Conservation (phyloP, 2,797 vertebrate species). For the Hydrocynus forskahlii region DNA sequence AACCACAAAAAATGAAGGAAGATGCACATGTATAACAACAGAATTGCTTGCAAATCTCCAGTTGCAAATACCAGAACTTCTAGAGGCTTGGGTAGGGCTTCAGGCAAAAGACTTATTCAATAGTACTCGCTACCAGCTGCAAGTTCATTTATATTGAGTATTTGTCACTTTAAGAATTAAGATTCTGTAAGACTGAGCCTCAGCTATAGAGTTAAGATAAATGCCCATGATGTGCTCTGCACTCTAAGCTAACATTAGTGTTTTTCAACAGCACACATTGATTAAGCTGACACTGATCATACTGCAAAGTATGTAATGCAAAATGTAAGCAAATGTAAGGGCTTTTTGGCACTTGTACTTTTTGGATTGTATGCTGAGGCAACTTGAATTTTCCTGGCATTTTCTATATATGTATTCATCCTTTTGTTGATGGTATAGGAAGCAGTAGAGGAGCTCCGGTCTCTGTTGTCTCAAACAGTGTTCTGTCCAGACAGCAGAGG, state of each 20-base stretch:
- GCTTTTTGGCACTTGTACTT: background rate
- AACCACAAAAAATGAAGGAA: background rate
- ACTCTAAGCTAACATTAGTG: no score
- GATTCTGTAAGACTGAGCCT: no score
- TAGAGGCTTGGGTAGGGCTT: background rate
- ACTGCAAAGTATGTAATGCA: background rate
- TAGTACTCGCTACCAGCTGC: no score
- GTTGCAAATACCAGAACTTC: background rate
- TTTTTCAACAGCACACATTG: background rate
- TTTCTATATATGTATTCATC: background rate
- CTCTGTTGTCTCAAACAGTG: conserved; percentile 82
- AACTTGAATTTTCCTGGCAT: background rate
- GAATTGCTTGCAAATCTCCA: no score
- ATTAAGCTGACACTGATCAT: background rate
- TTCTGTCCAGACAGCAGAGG: conserved; percentile 92
- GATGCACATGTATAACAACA: background rate
- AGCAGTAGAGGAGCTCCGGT: conserved; percentile 83
- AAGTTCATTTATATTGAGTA: background rate
- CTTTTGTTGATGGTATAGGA: conserved; percentile 74
- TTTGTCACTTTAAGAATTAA: background rate
- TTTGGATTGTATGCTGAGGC: background rate
- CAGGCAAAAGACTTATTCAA: background rate
- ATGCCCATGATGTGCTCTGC: no score
- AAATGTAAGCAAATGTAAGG: background rate
- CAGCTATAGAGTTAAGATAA: background rate